A percentile compares a stretch with the other conserved stretches of the same genome.
Conservation (phyloP, 2,888 invertebrate species). For the Ophion costatus region DNA sequence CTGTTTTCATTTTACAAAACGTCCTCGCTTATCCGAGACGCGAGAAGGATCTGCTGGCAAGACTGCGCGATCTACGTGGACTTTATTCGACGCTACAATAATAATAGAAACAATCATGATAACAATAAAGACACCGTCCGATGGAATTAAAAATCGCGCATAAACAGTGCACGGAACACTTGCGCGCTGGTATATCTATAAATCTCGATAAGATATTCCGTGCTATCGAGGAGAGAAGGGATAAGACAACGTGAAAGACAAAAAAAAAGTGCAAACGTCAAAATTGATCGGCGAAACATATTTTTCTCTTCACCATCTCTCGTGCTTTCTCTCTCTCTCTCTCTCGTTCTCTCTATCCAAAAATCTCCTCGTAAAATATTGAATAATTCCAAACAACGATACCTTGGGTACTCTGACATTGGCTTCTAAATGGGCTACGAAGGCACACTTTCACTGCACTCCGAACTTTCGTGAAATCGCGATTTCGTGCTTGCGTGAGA, state of each 20-base stretch:
- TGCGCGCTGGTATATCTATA: slow-evolving; percentile 48
- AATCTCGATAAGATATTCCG: slow-evolving; percentile 63
- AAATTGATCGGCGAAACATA: not conserved
- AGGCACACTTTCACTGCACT: slow-evolving; percentile 71
- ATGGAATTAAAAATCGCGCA: slow-evolving; percentile 44
- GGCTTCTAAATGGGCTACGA: slow-evolving; percentile 67
- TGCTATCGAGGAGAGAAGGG: slow-evolving; percentile 32
- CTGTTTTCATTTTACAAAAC: slow-evolving; percentile 29
- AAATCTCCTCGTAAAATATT: too few species aligned
- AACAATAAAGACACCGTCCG: slow-evolving; percentile 23
- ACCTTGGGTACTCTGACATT: slow-evolving; percentile 69
- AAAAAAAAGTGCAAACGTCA: slow-evolving; percentile 45
- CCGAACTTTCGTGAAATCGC: slow-evolving; percentile 51
- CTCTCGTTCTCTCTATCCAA: not conserved
- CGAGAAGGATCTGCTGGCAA: slow-evolving; percentile 43
- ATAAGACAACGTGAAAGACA: slow-evolving; percentile 6
- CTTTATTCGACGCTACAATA: slow-evolving; percentile 30
- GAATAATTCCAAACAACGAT: slow-evolving; percentile 38
- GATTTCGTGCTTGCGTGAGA: slow-evolving; percentile 27
- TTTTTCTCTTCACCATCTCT: too few species aligned
- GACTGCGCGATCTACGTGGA: slow-evolving; percentile 15
- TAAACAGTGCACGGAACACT: slow-evolving; percentile 42
- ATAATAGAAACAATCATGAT: not conserved
- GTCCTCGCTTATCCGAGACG: slow-evolving; percentile 27
- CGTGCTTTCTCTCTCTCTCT: not conserved